Evolutionary conservation across 2,888 invertebrate genomes (phyloP), one percentile per base, ranked within the genome.

Genomic region (Cartodere bifasciata): DNA sequence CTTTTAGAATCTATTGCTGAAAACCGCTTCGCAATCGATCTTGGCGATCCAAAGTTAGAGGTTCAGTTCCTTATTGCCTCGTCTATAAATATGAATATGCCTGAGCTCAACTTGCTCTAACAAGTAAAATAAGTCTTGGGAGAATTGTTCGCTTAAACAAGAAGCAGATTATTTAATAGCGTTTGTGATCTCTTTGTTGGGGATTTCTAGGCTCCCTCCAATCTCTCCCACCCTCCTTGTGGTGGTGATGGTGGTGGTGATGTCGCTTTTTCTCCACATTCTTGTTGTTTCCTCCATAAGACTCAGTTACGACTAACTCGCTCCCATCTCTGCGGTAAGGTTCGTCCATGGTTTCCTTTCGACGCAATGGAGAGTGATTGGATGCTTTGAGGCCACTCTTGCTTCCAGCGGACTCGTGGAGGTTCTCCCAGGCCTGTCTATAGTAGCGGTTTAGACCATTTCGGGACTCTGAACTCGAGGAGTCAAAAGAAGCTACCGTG

Each of bases 401-500:
- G 13, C 70, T 69, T 2, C 73, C 75, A 3, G 83, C 74, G 3
- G 82, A 77, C 55, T 86, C 85, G 55, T 86, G 85, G 3, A 91
- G 68, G 56, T 88, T 87, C 56, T 90, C 88, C 91, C 91, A 91
- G 2, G 90, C 90, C 57, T 87, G 83, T 15, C 86, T 72, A 62
- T 90, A 90, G 61, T 85, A 88, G 35, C 86, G 72, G 56, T 86
- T 88, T 38, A 91, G 67, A 11, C 72, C 72, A 48, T 77, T 74
- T 29, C 84, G 72, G 5, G 84, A 85, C 51, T 86, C 87, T 1
- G 85, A 84, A 29, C 84, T 82, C 29, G 86, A 84, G 29, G 86
- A 86, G 55, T 84, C 87, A 55, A 86, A 80, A 11, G 88, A 87
- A 29, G 85, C 87, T 35, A 87, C 86, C 16, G 88, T 88, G 61